A percentile compares a stretch with the other conserved stretches of the same genome.
These are phyloP conservation scores for Mystacides longicornis DNA, from an alignment of 2,888 invertebrate genomes.

Conservation along the genomic window DNA sequence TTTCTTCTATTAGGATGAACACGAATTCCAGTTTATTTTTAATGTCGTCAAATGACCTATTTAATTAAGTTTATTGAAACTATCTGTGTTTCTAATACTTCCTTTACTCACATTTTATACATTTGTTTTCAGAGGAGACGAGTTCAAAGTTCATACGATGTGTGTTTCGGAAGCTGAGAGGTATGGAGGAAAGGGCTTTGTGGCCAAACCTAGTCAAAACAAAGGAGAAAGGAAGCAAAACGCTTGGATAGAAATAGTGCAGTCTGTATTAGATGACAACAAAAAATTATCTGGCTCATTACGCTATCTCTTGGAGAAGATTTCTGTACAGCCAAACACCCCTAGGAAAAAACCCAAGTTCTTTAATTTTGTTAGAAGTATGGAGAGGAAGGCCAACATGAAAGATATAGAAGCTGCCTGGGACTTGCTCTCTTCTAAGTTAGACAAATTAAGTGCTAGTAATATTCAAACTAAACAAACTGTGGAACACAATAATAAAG, in stretches of 20 bases:
- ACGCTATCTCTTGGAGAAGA: constrained; percentile 54
- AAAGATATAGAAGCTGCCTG: constrained; percentile 60
- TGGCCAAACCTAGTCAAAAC: constrained; percentile 59
- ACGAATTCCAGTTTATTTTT: no score
- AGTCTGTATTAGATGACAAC: constrained; percentile 54
- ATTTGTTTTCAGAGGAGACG: constrained; percentile 56
- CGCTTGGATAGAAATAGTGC: constrained; percentile 70
- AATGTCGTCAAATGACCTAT: no score
- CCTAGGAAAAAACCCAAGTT: constrained; percentile 83
- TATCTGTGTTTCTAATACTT: no score
- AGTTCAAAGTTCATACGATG: constrained; percentile 71
- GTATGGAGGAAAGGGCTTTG: constrained; percentile 77
- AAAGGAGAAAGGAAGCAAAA: constrained; percentile 85
- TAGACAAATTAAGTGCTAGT: constrained; percentile 35
- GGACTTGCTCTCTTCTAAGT: constrained; percentile 53
- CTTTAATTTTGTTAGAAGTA: constrained; percentile 65
- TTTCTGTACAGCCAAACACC: constrained; percentile 70
- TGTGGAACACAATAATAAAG: background rate
- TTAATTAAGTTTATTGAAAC: no score
- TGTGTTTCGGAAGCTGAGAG: constrained; percentile 82
- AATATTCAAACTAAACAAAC: constrained; percentile 15
- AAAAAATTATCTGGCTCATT: constrained; percentile 49
- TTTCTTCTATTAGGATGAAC: no score
- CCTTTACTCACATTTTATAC: no score
- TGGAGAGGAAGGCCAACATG: constrained; percentile 49